These are phyloP conservation scores for Zootoca vivipara DNA, from an alignment of 2,113 vertebrate species.

Conservation along the genomic window DNA sequence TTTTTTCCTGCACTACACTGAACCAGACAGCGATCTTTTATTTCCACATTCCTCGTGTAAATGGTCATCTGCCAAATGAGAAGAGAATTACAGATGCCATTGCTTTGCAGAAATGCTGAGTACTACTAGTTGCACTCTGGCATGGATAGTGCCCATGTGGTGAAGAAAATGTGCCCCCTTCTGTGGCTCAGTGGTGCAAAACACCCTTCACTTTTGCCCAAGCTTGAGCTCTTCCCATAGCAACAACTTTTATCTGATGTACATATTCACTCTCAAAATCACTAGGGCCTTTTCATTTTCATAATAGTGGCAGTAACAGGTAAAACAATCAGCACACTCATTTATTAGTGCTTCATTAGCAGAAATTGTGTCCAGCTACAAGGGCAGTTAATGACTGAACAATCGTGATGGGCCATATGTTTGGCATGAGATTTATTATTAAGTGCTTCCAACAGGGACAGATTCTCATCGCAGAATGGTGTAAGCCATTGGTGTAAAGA, in stretches of 20 bases:
- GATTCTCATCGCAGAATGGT: background rate
- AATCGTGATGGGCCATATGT: conserved; percentile 27
- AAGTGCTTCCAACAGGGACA: conserved; percentile 15
- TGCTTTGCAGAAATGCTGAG: background rate
- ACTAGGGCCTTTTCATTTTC: conserved; percentile 24
- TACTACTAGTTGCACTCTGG: background rate
- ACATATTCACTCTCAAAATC: conserved; percentile 14
- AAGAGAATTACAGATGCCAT: background rate
- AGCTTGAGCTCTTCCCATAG: background rate
- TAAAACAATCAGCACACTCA: conserved; percentile 22
- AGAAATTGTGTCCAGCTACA: conserved; percentile 13
- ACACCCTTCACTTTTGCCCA: background rate
- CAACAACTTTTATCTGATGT: conserved; percentile 20
- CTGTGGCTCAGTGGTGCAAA: background rate
- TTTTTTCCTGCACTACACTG: background rate
- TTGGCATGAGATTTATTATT: conserved; percentile 26
- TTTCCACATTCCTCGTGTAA: background rate
- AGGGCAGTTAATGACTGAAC: conserved; percentile 27
- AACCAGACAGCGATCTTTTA: background rate
- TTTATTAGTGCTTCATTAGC: conserved; percentile 28
- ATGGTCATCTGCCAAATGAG: background rate
- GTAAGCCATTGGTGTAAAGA: background rate
- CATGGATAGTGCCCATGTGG: too few relatives aligned
- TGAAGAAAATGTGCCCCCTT: background rate
- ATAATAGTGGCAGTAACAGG: conserved; percentile 24